phyloP scores from a whole-genome alignment of 2,113 vertebrate species.

The Probosciger aterrimus region DNA sequence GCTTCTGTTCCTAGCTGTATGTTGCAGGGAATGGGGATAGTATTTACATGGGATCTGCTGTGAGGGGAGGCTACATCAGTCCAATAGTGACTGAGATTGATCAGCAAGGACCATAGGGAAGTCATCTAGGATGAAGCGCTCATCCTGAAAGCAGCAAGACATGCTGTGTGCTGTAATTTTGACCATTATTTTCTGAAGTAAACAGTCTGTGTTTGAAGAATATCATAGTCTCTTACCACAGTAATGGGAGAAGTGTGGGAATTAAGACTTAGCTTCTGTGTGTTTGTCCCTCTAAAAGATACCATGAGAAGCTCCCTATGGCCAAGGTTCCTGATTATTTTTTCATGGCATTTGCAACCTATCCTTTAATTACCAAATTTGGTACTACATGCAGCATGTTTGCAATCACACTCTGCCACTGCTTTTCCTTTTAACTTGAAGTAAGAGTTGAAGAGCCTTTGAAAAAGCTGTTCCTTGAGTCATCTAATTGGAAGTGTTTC shows the following conservation, averaged over 20 bases:
- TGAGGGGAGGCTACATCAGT: background rate
- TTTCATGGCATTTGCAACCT: background rate
- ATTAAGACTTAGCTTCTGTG: background rate
- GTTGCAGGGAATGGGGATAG: background rate
- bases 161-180: background rate
- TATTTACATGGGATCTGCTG: background rate
- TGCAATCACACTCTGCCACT: background rate
- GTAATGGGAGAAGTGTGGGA: background rate
- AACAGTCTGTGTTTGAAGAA: background rate
- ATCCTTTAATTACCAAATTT: background rate
- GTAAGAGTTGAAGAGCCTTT: background rate
- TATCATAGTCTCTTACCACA: background rate
- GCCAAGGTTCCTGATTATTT: background rate
- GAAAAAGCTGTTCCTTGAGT: background rate
- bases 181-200: background rate
- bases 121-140: background rate
- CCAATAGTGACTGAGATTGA: background rate
- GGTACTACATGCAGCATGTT: background rate
- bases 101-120: background rate
- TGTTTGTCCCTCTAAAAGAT: background rate
- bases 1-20: background rate
- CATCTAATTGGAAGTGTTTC: background rate
- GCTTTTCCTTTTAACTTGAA: background rate
- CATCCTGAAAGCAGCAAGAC: background rate
- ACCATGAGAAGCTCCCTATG: background rate